Evolutionary conservation across 2,888 invertebrate species (phyloP).

Genomic region (Epinotia bilunana): DNA sequence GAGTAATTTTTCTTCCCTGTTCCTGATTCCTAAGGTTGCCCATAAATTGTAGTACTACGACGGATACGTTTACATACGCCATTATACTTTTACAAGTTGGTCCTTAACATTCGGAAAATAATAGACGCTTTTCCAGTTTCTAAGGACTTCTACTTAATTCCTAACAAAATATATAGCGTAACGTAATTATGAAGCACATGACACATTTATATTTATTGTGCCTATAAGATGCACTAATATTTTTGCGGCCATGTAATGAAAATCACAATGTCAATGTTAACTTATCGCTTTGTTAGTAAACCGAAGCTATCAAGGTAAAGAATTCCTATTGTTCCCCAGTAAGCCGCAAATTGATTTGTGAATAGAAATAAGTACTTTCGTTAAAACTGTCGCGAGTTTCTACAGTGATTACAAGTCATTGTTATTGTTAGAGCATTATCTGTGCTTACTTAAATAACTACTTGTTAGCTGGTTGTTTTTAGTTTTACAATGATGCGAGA

Average conservation of each 20-base stretch:
- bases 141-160: no score
- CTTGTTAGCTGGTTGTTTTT: not conserved
- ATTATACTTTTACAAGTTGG: no score
- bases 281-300: constrained; percentile 10
- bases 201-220: no score
- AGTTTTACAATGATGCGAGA: not conserved
- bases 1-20: no score
- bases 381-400: not conserved
- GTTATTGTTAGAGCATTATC: not conserved
- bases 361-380: constrained; percentile 14
- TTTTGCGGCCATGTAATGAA: not conserved
- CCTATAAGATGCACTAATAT: not conserved
- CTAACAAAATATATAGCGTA: no score
- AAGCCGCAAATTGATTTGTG: constrained; percentile 9
- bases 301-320: not conserved
- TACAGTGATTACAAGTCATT: not conserved
- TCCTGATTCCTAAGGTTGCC: no score
- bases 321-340: constrained; percentile 26
- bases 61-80: no score
- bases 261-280: constrained; percentile 28
- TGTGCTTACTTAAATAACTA: not conserved
- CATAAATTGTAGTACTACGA: no score
- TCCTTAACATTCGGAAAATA: no score
- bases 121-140: no score
- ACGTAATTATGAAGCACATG: no score